Base-by-base conservation (phyloP, 2,888 invertebrate species). In the Chorisops tibialis region DNA sequence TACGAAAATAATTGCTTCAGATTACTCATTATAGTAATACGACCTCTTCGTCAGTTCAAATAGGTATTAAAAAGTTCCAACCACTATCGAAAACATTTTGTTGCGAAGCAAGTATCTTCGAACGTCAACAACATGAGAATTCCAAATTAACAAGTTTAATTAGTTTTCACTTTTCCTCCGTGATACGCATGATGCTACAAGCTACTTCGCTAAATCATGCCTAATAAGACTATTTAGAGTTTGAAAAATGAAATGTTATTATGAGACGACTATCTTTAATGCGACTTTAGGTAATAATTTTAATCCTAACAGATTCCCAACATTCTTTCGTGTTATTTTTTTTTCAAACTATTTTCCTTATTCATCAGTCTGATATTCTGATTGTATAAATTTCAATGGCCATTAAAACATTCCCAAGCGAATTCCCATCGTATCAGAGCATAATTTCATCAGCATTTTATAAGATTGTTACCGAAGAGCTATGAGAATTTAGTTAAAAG, bases 161-260 rank as follows among this genome's bases (percentile, higher is more conserved):
- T 48, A 52, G 59, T 62, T 64, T 64, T 64, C 64, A 64, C 64
- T 64, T 62, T 62, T 54, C 50, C 19, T 24, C 59, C 39, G 14
- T 24, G 30, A 30, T 39, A 56, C 5, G 12, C 19, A 19, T 7
- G 41, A 3, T 9, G 30, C 5, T 30, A 30, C 30, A 5, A 7
- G 30, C 30, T 9, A 30, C 30, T 30, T 5, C 30, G 9, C 9
- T 30, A 30, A 30, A 30, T 30, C 30, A 30, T 5, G 30, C 30
- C 7, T 30, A 30, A 30, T 30, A 30, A 37, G 41, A 41, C 18
- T n/a, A n/a, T 41, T 41, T 41, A n/a, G 12, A 5, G 3, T 18
- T 16, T 41, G 30, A 30, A 30, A n/a, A 30, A 30, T 30, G 30
- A 30, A 30, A 30, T 30, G 30, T 30, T 30, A 7, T 30, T 30